Evolutionary conservation across 2,797 vertebrate genomes (phyloP).

Genomic region (Gallinago stenura): DNA sequence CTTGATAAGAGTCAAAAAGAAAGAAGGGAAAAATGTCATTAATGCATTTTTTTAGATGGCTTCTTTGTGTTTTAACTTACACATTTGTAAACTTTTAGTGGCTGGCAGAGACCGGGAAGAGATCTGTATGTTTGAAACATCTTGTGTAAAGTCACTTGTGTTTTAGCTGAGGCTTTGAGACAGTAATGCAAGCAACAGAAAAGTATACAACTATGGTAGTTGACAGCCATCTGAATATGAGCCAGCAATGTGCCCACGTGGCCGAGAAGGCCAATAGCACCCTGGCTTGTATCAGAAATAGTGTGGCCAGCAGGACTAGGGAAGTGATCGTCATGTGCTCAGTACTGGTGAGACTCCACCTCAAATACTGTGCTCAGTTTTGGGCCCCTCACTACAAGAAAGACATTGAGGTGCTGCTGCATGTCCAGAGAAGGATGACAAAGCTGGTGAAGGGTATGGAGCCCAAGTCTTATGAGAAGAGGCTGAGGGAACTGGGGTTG

Average conservation of each 20-base stretch:
- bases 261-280: neutral
- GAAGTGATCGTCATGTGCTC: neutral
- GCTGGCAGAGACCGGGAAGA: neutral
- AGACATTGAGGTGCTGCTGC: neutral
- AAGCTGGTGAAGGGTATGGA: neutral
- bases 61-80: neutral
- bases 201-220: neutral
- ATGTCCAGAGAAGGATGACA: fast-evolving
- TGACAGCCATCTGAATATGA: neutral
- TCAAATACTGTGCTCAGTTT: neutral
- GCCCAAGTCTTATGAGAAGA: neutral
- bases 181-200: neutral
- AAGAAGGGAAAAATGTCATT: neutral
- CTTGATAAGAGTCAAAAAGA: neutral
- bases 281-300: neutral
- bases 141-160: neutral
- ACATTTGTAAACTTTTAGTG: neutral
- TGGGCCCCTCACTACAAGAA: neutral
- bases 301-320: neutral
- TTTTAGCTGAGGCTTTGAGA: neutral
- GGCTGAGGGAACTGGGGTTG: neutral
- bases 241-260: neutral
- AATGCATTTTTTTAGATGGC: neutral
- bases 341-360: neutral
- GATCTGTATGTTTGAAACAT: neutral